A percentile compares a stretch with the other conserved stretches of the same genome.
These are phyloP conservation scores for Microtus oregoni DNA, from an alignment of 2,113 vertebrate species.

Conservation along the genomic window DNA sequence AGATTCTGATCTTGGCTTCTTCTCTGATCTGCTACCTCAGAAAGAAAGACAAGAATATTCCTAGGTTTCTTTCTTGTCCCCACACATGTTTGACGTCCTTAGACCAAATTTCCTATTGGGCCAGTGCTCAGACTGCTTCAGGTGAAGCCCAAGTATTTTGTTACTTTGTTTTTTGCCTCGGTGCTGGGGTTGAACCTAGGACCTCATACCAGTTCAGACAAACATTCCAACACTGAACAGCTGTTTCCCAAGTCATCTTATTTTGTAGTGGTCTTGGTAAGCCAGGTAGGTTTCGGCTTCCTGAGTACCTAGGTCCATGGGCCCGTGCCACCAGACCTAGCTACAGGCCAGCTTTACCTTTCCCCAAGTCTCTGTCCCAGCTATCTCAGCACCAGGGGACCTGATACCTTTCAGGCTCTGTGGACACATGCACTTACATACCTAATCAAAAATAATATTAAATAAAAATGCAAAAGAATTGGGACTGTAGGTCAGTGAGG, in stretches of 20 bases:
- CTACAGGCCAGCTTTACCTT: neutral
- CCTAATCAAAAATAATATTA: neutral
- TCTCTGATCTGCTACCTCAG: neutral
- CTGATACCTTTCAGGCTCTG: neutral
- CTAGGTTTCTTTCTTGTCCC: neutral
- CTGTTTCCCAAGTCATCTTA: neutral
- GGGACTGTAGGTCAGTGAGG: neutral
- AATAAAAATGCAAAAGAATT: neutral
- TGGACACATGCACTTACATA: neutral
- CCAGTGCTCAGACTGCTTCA: neutral
- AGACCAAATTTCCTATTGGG: neutral
- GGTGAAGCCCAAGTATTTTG: neutral
- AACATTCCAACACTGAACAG: neutral
- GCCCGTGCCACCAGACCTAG: neutral
- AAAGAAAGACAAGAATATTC: neutral
- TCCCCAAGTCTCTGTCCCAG: neutral
- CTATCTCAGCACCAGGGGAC: neutral
- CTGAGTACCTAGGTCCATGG: neutral
- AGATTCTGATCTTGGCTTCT: conserved; percentile 25
- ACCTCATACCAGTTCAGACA: neutral
- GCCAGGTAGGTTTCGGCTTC: neutral
- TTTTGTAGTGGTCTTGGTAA: too few relatives aligned
- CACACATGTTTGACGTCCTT: neutral
- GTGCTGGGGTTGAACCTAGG: neutral
- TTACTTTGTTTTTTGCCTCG: neutral